Percentiles rank a stretch among this genome's conserved stretches.
Evolutionary conservation across 2,888 invertebrate genomes (phyloP).

Genomic region (Sepiola atlantica): DNA sequence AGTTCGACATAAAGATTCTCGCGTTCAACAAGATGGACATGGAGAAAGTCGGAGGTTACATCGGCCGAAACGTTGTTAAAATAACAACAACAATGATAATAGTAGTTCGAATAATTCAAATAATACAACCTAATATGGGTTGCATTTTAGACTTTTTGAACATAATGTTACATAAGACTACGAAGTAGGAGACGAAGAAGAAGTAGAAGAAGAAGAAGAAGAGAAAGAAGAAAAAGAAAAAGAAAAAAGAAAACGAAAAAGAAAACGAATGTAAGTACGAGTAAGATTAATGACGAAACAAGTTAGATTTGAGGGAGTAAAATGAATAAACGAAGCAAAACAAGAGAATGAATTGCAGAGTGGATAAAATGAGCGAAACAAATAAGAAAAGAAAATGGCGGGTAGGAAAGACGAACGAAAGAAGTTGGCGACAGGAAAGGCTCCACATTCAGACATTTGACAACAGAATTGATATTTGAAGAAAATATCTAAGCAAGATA

Average conservation of each 20-base stretch:
- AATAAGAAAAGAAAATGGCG: neutral
- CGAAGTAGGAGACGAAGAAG: neutral
- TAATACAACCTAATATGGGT: no score
- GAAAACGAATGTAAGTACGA: neutral
- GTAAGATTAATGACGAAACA: neutral
- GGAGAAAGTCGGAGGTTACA: no score
- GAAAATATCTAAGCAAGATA: neutral
- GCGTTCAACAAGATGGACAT: no score
- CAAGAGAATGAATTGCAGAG: neutral
- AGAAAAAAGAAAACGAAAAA: no score
- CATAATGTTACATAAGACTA: neutral
- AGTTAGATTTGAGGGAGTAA: neutral
- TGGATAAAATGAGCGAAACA: neutral
- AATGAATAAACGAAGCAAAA: neutral
- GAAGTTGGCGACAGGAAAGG: neutral
- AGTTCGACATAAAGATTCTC: no score
- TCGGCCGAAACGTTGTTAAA: neutral
- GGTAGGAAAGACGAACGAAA: neutral
- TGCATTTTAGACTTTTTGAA: neutral
- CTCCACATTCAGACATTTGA: constrained; percentile 19
- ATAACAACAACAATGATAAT: neutral
- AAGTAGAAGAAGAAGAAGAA: neutral
- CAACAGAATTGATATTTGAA: constrained; percentile 6
- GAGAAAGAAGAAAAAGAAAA: neutral
- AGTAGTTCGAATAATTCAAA: neutral